Base-by-base conservation (phyloP, 2,113 vertebrate genomes). In the Microtus ochrogaster region DNA sequence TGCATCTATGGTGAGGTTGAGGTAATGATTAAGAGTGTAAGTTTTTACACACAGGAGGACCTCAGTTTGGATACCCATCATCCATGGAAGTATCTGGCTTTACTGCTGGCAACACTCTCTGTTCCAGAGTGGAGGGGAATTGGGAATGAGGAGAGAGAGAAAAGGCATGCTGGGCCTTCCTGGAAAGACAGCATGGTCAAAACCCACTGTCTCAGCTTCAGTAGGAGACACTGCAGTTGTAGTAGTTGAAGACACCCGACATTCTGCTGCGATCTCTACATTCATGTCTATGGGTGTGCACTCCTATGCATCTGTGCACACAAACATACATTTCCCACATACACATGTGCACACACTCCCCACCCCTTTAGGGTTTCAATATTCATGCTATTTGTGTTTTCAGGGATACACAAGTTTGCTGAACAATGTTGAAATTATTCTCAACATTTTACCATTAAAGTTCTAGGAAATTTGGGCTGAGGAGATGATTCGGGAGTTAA, bases 91-190 rank as follows among this genome's bases (percentile, higher is more conserved):
- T 58, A 58, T 58, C 58, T 58, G 19, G 58, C 55, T 58, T 58
- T 58, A 58, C 24, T 41, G 24, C 24, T 17, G 21, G 2, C 13
- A 83, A 14, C 12, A 0, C 36, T 39, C 36, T 12, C 26, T 3
- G 26, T 12, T 39, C 6, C 6, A 26, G n/a, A 8, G 24, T 9
- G n/a, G 33, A 3, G 24, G 1, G 1, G n/a, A 17, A 3, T 7
- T 81, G 19, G 78, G 49, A 21, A 55, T 24, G 28, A 21, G 52
- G 14, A 55, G 14, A 55, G 30, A 9, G 9, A 24, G 8, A 13
- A 83, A 52, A 83, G 7, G 1, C 52, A 13, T 55, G 14, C 7
- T 84, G 58, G 14, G 7, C 30, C 24, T 41, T 44, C 7, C 55
- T 82, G 55, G 21, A 39, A 82, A 81, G 78, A 26, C 7, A 83